Conservation (phyloP, 2,797 vertebrate species). For the Glossophaga mutica region DNA sequence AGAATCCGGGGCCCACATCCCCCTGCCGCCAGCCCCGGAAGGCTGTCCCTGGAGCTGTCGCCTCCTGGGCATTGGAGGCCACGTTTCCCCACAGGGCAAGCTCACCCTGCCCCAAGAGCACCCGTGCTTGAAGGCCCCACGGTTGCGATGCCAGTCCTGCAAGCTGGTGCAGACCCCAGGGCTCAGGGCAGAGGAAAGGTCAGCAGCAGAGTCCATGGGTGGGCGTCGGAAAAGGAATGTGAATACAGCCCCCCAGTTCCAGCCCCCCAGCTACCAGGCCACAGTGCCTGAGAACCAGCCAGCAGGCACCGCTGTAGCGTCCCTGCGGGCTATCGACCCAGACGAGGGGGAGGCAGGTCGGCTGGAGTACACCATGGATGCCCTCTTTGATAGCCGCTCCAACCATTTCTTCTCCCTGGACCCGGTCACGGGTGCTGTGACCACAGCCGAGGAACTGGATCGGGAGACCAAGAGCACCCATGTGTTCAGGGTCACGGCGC, state of each 20-base stretch:
- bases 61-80: conserved; percentile 52
- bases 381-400: conserved; percentile 96
- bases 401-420: conserved; percentile 91
- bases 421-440: conserved; percentile 84
- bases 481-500: conserved; percentile 91
- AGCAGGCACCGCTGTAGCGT: conserved; percentile 87
- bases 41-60: conserved; percentile 69
- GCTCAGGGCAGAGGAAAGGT: conserved; percentile 43
- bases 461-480: conserved; percentile 95
- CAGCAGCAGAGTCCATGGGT: conserved; percentile 65
- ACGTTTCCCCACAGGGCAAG: conserved; percentile 55
- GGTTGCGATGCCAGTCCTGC: conserved; percentile 65
- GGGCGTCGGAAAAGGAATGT: conserved; percentile 86
- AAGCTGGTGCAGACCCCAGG: conserved; percentile 63
- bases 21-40: conserved; percentile 69
- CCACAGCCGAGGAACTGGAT: conserved; percentile 89
- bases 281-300: conserved; percentile 92
- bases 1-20: conserved; percentile 52
- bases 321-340: conserved; percentile 88
- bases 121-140: conserved; percentile 69
- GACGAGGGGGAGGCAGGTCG: conserved; percentile 91
- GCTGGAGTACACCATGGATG: conserved; percentile 92
- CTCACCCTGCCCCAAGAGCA: conserved; percentile 60
- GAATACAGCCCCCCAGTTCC: conserved; percentile 93
- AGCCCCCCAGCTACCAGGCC: conserved; percentile 96